Conservation (phyloP, 35 echinoderm and acorn worm genomes). For the Eucidaris tribuloides region DNA sequence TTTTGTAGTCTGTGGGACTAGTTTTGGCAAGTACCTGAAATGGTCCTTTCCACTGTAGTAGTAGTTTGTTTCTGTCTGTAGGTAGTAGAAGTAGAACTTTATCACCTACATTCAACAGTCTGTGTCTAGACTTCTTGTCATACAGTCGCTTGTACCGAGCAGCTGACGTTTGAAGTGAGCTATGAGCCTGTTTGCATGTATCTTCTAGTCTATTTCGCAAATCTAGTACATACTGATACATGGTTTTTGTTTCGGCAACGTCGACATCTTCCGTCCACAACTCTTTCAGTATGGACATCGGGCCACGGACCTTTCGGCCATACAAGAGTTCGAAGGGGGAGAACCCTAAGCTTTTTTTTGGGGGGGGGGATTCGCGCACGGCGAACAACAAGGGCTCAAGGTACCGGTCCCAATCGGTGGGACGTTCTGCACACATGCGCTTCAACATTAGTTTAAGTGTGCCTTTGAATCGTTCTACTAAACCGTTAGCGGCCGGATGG, state of each 20-base stretch:
- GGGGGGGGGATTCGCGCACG: slow-evolving; percentile 47
- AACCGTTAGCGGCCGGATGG: slow-evolving; percentile 58
- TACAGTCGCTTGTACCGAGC: slow-evolving; percentile 33
- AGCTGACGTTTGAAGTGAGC: slow-evolving; percentile 16
- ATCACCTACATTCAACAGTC: slow-evolving; percentile 41
- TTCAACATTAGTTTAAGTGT: slow-evolving; percentile 46
- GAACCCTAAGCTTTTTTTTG: slow-evolving; percentile 32
- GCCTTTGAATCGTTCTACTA: slow-evolving; percentile 69
- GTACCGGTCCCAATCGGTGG: slow-evolving; percentile 60
- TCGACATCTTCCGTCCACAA: slow-evolving; percentile 54
- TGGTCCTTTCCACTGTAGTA: slow-evolving; percentile 51
- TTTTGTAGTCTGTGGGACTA: slow-evolving; percentile 5
- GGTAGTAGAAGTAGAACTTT: slow-evolving; percentile 29
- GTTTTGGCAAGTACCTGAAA: slow-evolving; percentile 18
- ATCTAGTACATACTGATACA: slow-evolving; percentile 57
- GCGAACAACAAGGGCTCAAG: slow-evolving; percentile 40
- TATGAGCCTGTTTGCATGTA: slow-evolving; percentile 30
- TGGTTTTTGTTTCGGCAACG: slow-evolving; percentile 11
- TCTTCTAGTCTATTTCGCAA: slow-evolving; percentile 16
- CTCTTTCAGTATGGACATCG: slow-evolving; percentile 51
- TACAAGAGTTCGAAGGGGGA: slow-evolving; percentile 65
- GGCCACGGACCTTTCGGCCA: slow-evolving; percentile 55
- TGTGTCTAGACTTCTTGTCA: slow-evolving; percentile 18
- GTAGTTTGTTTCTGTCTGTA: slow-evolving; percentile 31
- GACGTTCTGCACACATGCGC: slow-evolving; percentile 44